Evolutionary conservation across 2,888 invertebrate genomes (phyloP).

Genomic region (Agrochola circellaris): DNA sequence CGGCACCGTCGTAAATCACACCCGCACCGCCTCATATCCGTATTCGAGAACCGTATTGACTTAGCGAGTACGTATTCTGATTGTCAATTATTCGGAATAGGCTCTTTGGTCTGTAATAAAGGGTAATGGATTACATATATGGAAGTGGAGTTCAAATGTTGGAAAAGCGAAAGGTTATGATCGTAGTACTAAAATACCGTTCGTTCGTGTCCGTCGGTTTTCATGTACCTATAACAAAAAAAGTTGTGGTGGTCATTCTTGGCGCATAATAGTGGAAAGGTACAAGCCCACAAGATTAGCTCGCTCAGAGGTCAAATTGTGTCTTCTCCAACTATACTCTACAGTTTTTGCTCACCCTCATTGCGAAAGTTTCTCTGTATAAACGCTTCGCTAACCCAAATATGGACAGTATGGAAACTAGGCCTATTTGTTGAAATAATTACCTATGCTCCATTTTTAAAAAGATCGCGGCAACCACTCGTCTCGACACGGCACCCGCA

Average conservation of each 20-base stretch:
- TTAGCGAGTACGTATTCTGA: slow-evolving; percentile 37
- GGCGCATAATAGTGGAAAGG: not conserved
- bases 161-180: not conserved
- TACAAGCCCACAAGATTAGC: not conserved
- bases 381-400: no score
- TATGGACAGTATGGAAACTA: no score
- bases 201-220: not conserved
- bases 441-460: no score
- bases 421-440: no score
- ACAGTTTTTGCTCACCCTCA: no score
- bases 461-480: no score
- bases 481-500: no score
- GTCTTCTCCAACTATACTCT: no score
- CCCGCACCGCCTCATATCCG: slow-evolving; percentile 44
- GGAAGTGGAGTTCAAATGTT: not conserved
- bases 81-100: slow-evolving; percentile 38
- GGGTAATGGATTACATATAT: slow-evolving; percentile 24
- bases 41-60: slow-evolving; percentile 47
- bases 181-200: not conserved
- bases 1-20: slow-evolving; percentile 53
- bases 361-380: no score
- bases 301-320: no score
- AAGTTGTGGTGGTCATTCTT: not conserved
- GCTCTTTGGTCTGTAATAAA: slow-evolving; percentile 31
- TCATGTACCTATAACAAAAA: not conserved